These are phyloP conservation scores for Lomographa bimaculata DNA, from an alignment of 2,888 invertebrate species.

Conservation along the genomic window DNA sequence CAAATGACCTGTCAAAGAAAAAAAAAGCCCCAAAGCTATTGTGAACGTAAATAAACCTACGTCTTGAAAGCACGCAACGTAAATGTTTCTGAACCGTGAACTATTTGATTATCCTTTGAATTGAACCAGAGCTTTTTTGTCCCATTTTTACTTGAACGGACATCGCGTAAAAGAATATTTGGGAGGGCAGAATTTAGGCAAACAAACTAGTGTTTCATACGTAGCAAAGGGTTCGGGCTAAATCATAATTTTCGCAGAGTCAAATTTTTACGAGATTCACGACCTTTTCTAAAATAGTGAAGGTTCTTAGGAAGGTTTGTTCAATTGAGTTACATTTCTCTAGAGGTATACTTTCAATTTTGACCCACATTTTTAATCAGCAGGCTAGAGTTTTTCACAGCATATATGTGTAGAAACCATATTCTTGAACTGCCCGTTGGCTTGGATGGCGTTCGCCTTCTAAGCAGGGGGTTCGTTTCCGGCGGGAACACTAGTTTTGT, in stretches of 20 bases:
- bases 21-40: constrained; percentile 39
- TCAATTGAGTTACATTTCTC: too few relatives aligned
- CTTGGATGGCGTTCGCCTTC: too few relatives aligned
- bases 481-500: too few relatives aligned
- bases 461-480: too few relatives aligned
- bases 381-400: too few relatives aligned
- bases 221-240: constrained; percentile 17
- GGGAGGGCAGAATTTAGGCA: constrained; percentile 48
- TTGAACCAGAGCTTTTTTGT: constrained; percentile 55
- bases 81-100: constrained; percentile 57
- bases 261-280: constrained; percentile 13
- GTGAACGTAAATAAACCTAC: constrained; percentile 51
- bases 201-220: constrained; percentile 37
- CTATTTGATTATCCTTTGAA: constrained; percentile 69
- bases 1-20: constrained; percentile 54
- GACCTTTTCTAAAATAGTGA: constrained; percentile 5
- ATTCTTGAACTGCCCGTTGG: too few relatives aligned
- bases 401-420: too few relatives aligned
- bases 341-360: too few relatives aligned
- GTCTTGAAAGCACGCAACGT: constrained; percentile 46
- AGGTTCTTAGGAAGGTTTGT: too few relatives aligned
- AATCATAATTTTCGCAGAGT: constrained; percentile 25
- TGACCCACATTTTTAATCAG: too few relatives aligned
- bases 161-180: constrained; percentile 50
- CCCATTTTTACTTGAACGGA: constrained; percentile 58